A percentile compares a stretch with the other conserved stretches of the same genome.
phyloP scores from a whole-genome alignment of 2,888 invertebrate species.

The Megalurothrips usitatus region DNA sequence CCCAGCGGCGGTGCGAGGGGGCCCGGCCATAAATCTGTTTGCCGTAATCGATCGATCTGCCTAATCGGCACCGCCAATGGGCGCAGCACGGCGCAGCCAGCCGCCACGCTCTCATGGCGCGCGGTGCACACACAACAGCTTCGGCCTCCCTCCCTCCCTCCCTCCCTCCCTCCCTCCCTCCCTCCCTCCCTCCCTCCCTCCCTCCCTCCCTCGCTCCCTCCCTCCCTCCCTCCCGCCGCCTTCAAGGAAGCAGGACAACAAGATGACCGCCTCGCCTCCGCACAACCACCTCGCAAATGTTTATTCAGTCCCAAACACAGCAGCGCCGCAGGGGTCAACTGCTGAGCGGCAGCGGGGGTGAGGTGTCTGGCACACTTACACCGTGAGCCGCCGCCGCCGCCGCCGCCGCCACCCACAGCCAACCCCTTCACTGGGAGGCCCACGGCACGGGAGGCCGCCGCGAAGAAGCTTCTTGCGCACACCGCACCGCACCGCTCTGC shows the following conservation, averaged over 20 bases:
- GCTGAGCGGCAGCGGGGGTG: too few relatives aligned
- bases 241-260: not conserved
- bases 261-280: not conserved
- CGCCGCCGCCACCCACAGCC: too few relatives aligned
- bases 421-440: too few relatives aligned
- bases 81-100: not conserved
- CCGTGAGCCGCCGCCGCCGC: too few relatives aligned
- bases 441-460: too few relatives aligned
- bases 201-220: too few relatives aligned
- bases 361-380: too few relatives aligned
- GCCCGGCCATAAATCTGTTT: slow-evolving; percentile 6
- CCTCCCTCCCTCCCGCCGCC: too few relatives aligned
- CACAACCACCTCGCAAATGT: not conserved
- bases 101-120: not conserved
- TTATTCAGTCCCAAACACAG: not conserved
- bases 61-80: not conserved
- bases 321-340: too few relatives aligned
- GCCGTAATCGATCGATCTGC: slow-evolving; percentile 13
- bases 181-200: too few relatives aligned
- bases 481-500: not conserved
- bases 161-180: too few relatives aligned
- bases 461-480: not conserved
- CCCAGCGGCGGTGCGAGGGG: not conserved
- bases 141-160: too few relatives aligned
- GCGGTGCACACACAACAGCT: not conserved